Evolutionary conservation across 2,113 vertebrate species (phyloP).

Genomic region (Mesembrinibis cayennensis): DNA sequence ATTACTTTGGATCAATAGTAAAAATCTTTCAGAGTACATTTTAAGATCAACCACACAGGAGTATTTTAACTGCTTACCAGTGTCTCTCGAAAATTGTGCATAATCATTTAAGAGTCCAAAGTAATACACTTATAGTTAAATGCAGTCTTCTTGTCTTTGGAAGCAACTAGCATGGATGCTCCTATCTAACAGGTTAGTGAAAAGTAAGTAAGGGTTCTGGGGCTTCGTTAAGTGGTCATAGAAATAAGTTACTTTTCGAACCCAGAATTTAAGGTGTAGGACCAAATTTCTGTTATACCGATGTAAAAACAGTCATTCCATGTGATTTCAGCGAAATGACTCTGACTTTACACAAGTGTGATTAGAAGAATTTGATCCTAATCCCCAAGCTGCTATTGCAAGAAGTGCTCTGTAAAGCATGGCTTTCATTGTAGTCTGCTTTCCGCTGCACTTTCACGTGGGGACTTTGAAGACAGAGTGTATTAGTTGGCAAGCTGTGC

Average conservation of each 20-base stretch:
- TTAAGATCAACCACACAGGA: neutral
- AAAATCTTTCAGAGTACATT: neutral
- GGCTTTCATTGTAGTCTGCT: slow-evolving; percentile 35
- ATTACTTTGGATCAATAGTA: slow-evolving; percentile 26
- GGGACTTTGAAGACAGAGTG: slow-evolving; percentile 37
- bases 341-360: slow-evolving; percentile 34
- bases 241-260: slow-evolving; percentile 8
- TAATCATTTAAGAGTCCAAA: slow-evolving; percentile 5
- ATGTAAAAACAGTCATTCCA: neutral
- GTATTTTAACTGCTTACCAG: neutral
- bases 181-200: neutral
- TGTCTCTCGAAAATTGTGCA: neutral
- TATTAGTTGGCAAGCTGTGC: slow-evolving; percentile 34
- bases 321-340: neutral
- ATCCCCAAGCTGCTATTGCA: slow-evolving; percentile 51
- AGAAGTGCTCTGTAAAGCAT: slow-evolving; percentile 55
- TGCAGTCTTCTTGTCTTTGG: slow-evolving; percentile 3
- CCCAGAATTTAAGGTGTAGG: neutral
- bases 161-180: slow-evolving; percentile 24
- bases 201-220: neutral
- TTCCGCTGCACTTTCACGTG: neutral
- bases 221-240: neutral
- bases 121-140: neutral
- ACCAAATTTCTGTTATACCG: neutral
- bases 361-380: slow-evolving; percentile 58